Percentiles rank a stretch among this genome's conserved stretches.
Conservation (phyloP, 2,113 vertebrate genomes). For the Capreolus pygargus region DNA sequence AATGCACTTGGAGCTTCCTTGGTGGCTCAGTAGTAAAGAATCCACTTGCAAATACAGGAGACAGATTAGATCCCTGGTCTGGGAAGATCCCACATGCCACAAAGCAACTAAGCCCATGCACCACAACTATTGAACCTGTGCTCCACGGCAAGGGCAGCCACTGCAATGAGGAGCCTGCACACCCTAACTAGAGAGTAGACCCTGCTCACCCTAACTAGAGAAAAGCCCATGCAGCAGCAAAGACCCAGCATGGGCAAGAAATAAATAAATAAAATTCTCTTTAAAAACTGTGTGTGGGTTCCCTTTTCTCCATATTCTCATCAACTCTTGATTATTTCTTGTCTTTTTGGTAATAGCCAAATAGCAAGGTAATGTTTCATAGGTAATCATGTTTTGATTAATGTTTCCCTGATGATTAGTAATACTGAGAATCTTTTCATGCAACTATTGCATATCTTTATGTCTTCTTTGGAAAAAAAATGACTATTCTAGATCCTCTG, state of each 20-base stretch:
- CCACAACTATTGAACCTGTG: background rate
- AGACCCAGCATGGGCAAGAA: background rate
- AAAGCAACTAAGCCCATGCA: background rate
- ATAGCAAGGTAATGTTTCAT: background rate
- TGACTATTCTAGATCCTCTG: background rate
- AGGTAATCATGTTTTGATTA: background rate
- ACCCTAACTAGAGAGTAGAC: background rate
- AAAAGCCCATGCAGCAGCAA: background rate
- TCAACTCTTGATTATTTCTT: background rate
- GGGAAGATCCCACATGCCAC: background rate
- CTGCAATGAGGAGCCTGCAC: background rate
- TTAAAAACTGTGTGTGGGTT: background rate
- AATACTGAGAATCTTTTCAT: background rate
- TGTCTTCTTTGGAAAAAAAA: background rate
- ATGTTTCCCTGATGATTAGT: background rate
- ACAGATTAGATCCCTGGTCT: background rate
- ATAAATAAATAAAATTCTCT: background rate
- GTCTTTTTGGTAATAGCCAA: background rate
- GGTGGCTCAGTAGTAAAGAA: background rate
- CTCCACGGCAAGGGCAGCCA: background rate
- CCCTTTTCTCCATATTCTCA: background rate
- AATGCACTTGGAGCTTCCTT: background rate
- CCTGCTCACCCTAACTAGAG: background rate
- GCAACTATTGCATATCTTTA: background rate
- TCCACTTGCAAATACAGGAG: background rate